Percentiles rank a stretch among this genome's conserved stretches.
phyloP scores from a whole-genome alignment of 2,113 vertebrate genomes.

The Lepus timidus region DNA sequence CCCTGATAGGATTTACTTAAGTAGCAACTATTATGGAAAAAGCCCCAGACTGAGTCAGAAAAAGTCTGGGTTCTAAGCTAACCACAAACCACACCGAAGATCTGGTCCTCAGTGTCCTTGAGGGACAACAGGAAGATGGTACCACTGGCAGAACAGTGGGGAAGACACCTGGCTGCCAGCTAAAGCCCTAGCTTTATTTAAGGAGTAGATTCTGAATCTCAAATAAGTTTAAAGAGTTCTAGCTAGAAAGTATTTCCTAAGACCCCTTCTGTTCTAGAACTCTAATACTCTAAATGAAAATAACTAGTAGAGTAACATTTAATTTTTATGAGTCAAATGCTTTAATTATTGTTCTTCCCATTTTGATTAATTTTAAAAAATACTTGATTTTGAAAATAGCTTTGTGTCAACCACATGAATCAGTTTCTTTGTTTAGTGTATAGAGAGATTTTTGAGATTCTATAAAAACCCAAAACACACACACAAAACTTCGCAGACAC shows the following conservation, averaged over 20 bases:
- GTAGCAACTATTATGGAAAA: neutral
- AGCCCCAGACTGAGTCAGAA: neutral
- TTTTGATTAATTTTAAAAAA: neutral
- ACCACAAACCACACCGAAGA: neutral
- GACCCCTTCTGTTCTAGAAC: neutral
- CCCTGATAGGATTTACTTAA: neutral
- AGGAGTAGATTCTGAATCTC: neutral
- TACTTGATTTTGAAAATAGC: slow-evolving; percentile 12
- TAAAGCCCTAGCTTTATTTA: neutral
- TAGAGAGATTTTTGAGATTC: neutral
- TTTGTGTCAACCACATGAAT: neutral
- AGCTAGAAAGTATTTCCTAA: neutral
- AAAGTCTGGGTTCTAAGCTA: neutral
- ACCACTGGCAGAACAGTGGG: neutral
- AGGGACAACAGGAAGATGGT: neutral
- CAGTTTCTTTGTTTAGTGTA: neutral
- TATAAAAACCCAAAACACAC: neutral
- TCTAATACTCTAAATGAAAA: neutral
- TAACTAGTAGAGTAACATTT: neutral
- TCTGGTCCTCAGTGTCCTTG: neutral
- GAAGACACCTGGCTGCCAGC: neutral
- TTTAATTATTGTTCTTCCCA: neutral
- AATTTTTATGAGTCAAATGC: neutral
- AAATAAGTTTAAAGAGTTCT: slow-evolving; percentile 13
- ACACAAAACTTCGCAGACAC: neutral